A percentile compares a stretch with the other conserved stretches of the same genome.
phyloP scores from a whole-genome alignment of 2,797 vertebrate genomes.

The Glyptemys insculpta region DNA sequence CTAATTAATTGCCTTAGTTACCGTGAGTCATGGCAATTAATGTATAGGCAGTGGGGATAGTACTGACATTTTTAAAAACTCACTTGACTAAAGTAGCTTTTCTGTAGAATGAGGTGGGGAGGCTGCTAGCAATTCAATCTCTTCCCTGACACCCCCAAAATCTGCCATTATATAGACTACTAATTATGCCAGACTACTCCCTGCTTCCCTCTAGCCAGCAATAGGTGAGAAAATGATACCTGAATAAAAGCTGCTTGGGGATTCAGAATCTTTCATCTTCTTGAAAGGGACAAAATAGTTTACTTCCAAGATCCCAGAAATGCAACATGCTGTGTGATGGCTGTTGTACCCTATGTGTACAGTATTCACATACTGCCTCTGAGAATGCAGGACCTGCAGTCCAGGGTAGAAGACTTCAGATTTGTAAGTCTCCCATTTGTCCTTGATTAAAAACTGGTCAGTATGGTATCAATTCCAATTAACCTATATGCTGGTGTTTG shows the following conservation, averaged over 20 bases:
- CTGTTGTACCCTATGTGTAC: neutral
- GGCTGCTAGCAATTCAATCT: neutral
- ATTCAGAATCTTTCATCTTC: slow-evolving; percentile 21
- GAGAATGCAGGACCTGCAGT: neutral
- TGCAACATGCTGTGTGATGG: neutral
- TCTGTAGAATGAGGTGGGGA: neutral
- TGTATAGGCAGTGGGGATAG: neutral
- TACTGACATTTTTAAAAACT: neutral
- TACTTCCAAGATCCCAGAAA: neutral
- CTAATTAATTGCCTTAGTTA: neutral
- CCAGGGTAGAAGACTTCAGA: neutral
- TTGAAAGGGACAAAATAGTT: neutral
- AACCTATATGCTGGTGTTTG: neutral
- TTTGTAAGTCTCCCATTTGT: neutral
- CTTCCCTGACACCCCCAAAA: neutral
- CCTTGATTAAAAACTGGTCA: neutral
- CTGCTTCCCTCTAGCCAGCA: slow-evolving; percentile 40
- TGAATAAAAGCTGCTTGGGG: slow-evolving; percentile 22
- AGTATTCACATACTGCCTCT: neutral
- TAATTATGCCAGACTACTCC: neutral
- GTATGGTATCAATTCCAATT: neutral
- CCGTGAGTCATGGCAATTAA: neutral
- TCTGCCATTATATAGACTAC: neutral
- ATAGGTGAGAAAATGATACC: neutral
- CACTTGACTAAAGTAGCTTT: neutral